Evolutionary conservation across 35 echinoderm and acorn worm species (phyloP), one percentile per base, ranked within the genome.

Genomic region (Hemicentrotus pulcherrimus): DNA sequence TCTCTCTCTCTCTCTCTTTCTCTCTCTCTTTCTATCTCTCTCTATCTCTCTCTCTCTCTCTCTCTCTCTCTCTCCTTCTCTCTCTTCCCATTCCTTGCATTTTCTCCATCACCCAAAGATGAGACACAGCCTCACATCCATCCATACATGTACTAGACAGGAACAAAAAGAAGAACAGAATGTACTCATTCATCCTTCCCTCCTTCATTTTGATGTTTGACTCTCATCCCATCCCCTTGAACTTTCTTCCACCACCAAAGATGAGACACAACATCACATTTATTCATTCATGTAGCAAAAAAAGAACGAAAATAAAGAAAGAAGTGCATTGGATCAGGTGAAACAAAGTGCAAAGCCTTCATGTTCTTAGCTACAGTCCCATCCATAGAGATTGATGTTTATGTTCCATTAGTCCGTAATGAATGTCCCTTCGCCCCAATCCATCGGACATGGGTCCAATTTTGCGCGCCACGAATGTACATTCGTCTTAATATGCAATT

Each of bases 401-500:
- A 78, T 78, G 65, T 78, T 78, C 65, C 65, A 78, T 78, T 78
- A 78, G 65, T 28, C 19, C 4, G 65, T 78, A 78, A 78, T 78
- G 65, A 78, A 78, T 78, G 65, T 78, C 65, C 65, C 65, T 78
- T 78, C 65, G 6, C 65, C 65, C 2, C 6, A 15, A 78, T 78
- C 65, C 65, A 78, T 78, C 24, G 65, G 65, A 78, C 65, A 78
- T 22, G 65, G 65, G 6, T 28, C 65, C 65, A 78, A 78, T 78
- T 78, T 78, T n/a, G 19, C 65, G 65, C 65, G 65, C 65, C 65
- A 78, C 65, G 65, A 78, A 78, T 78, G 65, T 78, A 78, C 65
- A 78, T 78, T 78, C 65, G 65, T 78, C 65, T 78, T 78, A 78
- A 78, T 78, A 78, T 78, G 65, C 65, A 78, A 78, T 78, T 78